Conservation (phyloP, 2,797 vertebrate genomes). For the Neoniphon sammara region DNA sequence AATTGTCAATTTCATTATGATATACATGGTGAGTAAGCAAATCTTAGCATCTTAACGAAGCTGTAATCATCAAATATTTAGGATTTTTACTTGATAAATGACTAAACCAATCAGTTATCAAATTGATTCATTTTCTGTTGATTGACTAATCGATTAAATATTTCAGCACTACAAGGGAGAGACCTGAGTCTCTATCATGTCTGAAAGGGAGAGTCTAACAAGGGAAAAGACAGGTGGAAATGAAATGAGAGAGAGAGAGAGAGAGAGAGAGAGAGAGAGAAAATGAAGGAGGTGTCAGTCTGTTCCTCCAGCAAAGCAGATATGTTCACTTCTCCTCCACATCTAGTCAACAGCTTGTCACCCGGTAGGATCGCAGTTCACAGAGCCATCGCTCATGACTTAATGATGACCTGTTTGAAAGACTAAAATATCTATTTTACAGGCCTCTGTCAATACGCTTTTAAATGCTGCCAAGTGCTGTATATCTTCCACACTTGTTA, state of each 20-base stretch:
- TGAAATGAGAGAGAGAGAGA: slow-evolving; percentile 27
- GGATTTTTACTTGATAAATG: no score
- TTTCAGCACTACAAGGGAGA: no score
- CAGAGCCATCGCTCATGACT: slow-evolving; percentile 63
- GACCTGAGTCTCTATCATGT: no score
- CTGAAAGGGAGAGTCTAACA: no score
- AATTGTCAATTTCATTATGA: no score
- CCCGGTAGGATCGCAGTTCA: slow-evolving; percentile 42
- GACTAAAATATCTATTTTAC: slow-evolving; percentile 69
- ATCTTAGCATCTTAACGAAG: no score
- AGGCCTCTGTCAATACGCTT: slow-evolving; percentile 54
- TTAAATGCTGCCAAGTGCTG: slow-evolving; percentile 68
- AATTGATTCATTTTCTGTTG: no score
- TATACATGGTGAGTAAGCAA: no score
- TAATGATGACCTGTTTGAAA: slow-evolving; percentile 75
- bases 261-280: not conserved
- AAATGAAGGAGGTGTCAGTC: slow-evolving; percentile 19
- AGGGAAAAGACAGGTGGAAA: slow-evolving; percentile 4
- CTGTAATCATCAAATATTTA: no score
- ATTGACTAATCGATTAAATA: no score
- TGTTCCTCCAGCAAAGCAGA: slow-evolving; percentile 21
- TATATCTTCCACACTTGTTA: slow-evolving; percentile 75
- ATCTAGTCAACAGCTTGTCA: slow-evolving; percentile 50
- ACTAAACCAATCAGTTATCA: no score
- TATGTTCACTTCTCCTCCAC: slow-evolving; percentile 13